phyloP scores from a whole-genome alignment of 2,888 invertebrate genomes.

The Epinotia ramella region DNA sequence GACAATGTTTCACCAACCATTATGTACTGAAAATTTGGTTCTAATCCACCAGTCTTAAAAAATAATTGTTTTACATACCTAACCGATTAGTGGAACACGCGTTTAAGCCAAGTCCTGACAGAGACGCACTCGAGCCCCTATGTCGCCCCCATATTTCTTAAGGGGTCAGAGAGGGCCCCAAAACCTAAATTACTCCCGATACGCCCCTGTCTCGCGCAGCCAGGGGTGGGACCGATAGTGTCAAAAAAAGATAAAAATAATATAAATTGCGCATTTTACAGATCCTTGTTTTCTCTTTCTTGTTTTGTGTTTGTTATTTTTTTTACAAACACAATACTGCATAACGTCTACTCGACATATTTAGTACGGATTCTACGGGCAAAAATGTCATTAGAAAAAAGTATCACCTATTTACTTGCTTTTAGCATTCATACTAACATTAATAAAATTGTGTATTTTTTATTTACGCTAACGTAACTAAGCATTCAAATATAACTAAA shows the following conservation, averaged over 20 bases:
- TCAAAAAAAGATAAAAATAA: conserved; percentile 85
- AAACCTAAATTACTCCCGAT: conserved; percentile 76
- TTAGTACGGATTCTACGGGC: too few relatives aligned
- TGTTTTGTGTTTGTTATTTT: conserved; percentile 58
- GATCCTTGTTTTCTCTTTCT: conserved; percentile 53
- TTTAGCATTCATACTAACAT: too few relatives aligned
- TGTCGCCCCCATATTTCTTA: conserved; percentile 70
- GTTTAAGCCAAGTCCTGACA: conserved; percentile 26
- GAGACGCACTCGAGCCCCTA: conserved; percentile 41
- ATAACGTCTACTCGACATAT: neutral
- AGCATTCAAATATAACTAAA: neutral
- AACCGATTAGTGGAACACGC: conserved; percentile 42
- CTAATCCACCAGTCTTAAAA: neutral
- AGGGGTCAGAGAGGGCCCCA: conserved; percentile 69
- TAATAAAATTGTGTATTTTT: too few relatives aligned
- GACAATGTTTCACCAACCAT: neutral
- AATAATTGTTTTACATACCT: conserved; percentile 34
- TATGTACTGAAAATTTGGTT: neutral
- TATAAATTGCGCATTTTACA: conserved; percentile 77
- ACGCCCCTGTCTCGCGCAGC: conserved; percentile 77
- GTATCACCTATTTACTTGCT: too few relatives aligned
- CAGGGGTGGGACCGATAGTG: conserved; percentile 80
- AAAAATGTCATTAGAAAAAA: too few relatives aligned
- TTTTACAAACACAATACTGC: neutral
- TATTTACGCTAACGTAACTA: too few relatives aligned